Conservation (phyloP, 2,888 invertebrate species). For the Miltochrista miniata region DNA sequence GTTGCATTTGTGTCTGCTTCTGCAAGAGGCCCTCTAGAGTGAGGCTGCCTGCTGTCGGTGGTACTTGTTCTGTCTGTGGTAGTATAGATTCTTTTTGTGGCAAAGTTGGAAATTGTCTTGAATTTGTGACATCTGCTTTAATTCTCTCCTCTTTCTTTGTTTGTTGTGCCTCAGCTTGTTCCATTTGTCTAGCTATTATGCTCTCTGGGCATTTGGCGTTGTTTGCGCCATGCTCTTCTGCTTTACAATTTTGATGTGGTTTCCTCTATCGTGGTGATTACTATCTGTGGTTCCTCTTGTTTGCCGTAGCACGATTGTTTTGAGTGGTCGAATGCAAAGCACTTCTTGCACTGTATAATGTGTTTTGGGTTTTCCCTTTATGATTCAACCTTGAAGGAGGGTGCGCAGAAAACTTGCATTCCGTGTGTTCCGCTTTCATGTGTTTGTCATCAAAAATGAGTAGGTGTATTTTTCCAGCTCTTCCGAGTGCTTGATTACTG, state of each 20-base stretch:
- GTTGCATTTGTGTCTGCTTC: too few relatives aligned
- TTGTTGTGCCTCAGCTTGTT: constrained; percentile 8
- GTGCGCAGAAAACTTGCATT: too few relatives aligned
- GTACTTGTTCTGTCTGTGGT: too few relatives aligned
- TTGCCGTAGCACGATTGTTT: constrained; percentile 12
- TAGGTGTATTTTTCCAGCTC: not conserved
- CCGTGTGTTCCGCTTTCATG: too few relatives aligned
- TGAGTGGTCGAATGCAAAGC: constrained; percentile 10
- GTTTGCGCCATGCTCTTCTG: constrained; percentile 13
- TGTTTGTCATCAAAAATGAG: not conserved
- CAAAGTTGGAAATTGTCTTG: constrained; percentile 8
- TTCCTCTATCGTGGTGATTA: constrained; percentile 9
- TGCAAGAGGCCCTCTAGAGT: too few relatives aligned
- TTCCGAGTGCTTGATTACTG: not conserved
- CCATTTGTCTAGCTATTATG: constrained; percentile 10
- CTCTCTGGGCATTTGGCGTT: constrained; percentile 11
- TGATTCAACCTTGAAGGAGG: constrained; percentile 5
- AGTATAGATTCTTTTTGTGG: too few relatives aligned
- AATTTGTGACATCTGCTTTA: constrained; percentile 13
- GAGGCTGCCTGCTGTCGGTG: too few relatives aligned
- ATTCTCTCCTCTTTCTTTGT: constrained; percentile 8
- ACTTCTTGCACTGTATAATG: constrained; percentile 6
- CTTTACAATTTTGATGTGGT: constrained; percentile 10
- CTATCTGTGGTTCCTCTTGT: constrained; percentile 10
- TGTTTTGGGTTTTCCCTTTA: constrained; percentile 6